Evolutionary conservation across 37 sponge, comb jelly and placozoan species (phyloP), one percentile per base, ranked within the genome.

Genomic region (Petrosia ficiformis): DNA sequence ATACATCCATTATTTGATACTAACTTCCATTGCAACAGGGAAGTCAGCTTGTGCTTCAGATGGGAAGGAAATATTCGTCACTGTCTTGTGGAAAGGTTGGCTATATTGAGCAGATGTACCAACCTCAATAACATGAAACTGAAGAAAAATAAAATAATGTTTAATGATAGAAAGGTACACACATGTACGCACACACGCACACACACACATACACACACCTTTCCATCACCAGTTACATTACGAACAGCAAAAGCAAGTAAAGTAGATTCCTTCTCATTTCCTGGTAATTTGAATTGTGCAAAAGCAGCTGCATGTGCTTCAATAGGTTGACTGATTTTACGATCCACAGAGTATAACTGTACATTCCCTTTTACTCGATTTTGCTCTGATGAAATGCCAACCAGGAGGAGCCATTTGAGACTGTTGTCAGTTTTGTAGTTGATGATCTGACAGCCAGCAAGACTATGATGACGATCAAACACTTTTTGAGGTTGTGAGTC

Each of bases 21-120:
- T 35, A 41, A 93, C 97, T 87, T 98, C 96, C 99, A 98, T 98
- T 44, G 99, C 99, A 0, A 98, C 99, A 57, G 99, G 99, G 88
- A 98, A 98, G 74, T 98, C 99, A 25, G 86, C 86, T 68, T 90
- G 94, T 2, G 99, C 96, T 75, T 98, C 99, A 38, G 96, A 89
- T 31, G 94, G 94, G 74, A 98, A 95, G 85, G 77, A 90, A 38
- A 98, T 88, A 60, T 98, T 96, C 0, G 95, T 89, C 3, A 96
- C 97, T 57, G 87, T 95, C 92, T 98, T 98, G 38, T 67, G 67
- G 77, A 98, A 95, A 67, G 93, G 79, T 58, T 90, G 91, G 83
- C 95, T 98, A 63, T 94, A 94, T 44, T 86, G 83, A 10, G 93
- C 80, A 57, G 99, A 89, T 1, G 86, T 65, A 22, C 96, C 96